phyloP scores from a whole-genome alignment of 2,113 vertebrate genomes.

The Rhynchomys soricoides region DNA sequence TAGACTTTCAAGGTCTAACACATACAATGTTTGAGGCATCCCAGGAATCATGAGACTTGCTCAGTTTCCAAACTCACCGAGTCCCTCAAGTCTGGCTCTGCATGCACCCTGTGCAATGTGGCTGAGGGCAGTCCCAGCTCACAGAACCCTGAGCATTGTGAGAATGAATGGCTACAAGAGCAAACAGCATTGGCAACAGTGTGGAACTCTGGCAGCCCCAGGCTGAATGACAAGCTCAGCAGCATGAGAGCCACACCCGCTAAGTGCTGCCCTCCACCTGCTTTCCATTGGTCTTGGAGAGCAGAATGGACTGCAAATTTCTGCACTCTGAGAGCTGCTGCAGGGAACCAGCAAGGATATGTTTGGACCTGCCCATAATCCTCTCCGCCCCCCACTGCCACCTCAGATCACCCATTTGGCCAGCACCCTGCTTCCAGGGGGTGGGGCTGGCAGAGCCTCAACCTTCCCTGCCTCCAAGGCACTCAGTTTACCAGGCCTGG shows the following conservation, averaged over 20 bases:
- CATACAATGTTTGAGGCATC: not conserved
- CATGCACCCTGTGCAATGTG: not conserved
- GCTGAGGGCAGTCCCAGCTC: not conserved
- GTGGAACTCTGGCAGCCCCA: too few relatives aligned
- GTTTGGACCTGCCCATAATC: not conserved
- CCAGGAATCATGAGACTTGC: too few relatives aligned
- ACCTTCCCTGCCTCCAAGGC: not conserved
- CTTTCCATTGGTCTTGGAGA: not conserved
- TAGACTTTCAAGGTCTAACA: not conserved
- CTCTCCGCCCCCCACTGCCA: not conserved
- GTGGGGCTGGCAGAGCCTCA: not conserved
- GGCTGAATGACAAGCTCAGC: not conserved
- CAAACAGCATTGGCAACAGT: too few relatives aligned
- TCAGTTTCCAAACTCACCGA: not conserved
- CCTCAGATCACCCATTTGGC: not conserved
- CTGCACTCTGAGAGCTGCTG: not conserved
- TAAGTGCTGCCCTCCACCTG: not conserved
- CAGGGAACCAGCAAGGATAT: not conserved
- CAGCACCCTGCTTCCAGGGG: not conserved
- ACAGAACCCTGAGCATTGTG: not conserved
- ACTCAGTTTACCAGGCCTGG: not conserved
- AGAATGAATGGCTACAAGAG: not conserved
- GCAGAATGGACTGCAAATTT: not conserved
- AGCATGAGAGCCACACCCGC: not conserved
- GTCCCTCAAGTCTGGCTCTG: not conserved